phyloP scores from a whole-genome alignment of 2,888 invertebrate species.

The Steinernema scapterisci region DNA sequence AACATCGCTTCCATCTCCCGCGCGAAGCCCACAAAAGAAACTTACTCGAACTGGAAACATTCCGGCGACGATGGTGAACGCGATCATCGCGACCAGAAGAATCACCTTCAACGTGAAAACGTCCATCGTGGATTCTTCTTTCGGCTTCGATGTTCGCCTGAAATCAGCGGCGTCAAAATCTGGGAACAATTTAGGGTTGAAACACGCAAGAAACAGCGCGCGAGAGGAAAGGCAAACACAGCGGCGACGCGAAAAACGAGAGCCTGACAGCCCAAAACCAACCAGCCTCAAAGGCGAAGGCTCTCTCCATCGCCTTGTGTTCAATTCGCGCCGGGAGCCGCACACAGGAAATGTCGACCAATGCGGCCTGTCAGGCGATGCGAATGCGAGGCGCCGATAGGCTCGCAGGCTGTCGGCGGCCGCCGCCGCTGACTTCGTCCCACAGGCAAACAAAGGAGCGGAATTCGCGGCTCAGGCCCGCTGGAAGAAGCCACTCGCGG shows the following conservation, averaged over 20 bases:
- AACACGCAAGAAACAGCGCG: background rate
- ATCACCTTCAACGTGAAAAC: conserved; percentile 73
- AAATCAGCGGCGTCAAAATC: too few relatives aligned
- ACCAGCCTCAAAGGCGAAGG: background rate
- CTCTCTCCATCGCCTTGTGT: background rate
- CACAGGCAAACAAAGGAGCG: too few relatives aligned
- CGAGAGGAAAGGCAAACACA: background rate
- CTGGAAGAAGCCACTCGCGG: too few relatives aligned
- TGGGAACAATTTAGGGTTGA: too few relatives aligned
- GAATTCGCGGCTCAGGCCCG: too few relatives aligned
- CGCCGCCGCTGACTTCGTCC: too few relatives aligned
- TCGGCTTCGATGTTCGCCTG: too few relatives aligned
- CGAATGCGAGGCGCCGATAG: background rate
- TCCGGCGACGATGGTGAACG: conserved; percentile 79
- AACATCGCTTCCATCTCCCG: too few relatives aligned
- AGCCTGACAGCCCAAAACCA: conserved; percentile 2
- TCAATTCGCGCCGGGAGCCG: background rate
- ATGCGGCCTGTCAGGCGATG: background rate
- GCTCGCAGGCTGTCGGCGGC: background rate
- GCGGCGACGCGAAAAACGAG: background rate
- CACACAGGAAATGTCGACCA: background rate
- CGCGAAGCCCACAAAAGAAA: background rate
- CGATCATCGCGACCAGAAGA: conserved; percentile 80
- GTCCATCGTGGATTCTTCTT: conserved; percentile 42
- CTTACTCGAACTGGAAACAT: conserved; percentile 76